Evolutionary conservation across 2,113 vertebrate species (phyloP).

Genomic region (Cryptotis parvus): DNA sequence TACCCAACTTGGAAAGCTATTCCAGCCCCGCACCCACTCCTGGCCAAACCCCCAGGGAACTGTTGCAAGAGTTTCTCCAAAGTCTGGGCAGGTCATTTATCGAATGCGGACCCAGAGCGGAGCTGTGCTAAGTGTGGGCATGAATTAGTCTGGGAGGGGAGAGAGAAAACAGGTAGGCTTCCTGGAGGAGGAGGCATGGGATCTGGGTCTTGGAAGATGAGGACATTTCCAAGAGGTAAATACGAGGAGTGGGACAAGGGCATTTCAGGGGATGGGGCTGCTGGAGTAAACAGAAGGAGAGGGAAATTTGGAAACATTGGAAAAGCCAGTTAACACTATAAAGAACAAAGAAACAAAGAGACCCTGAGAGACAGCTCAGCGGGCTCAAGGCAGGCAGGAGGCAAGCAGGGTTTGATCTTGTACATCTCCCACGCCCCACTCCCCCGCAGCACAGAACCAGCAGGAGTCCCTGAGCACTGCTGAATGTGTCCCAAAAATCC

Average conservation of each 20-base stretch:
- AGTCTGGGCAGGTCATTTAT: too few species aligned
- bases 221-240: neutral
- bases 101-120: too few species aligned
- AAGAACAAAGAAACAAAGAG: neutral
- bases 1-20: fast-evolving
- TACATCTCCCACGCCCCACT: too few species aligned
- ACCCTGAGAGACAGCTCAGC: too few species aligned
- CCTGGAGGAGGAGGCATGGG: neutral
- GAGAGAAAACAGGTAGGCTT: neutral
- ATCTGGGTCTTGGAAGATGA: neutral
- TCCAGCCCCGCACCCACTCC: neutral
- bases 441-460: too few species aligned
- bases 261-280: neutral
- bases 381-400: too few species aligned
- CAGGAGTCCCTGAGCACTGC: neutral
- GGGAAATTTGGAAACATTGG: neutral
- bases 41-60: neutral
- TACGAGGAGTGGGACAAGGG: neutral
- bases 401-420: too few species aligned
- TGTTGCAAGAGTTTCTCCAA: neutral
- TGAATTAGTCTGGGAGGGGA: fast-evolving
- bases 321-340: neutral
- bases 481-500: too few species aligned
- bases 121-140: neutral
- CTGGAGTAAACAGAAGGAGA: neutral